Evolutionary conservation across 2,113 vertebrate species (phyloP), one percentile per base, ranked within the genome.

Genomic region (Cyprinodon tularosa): DNA sequence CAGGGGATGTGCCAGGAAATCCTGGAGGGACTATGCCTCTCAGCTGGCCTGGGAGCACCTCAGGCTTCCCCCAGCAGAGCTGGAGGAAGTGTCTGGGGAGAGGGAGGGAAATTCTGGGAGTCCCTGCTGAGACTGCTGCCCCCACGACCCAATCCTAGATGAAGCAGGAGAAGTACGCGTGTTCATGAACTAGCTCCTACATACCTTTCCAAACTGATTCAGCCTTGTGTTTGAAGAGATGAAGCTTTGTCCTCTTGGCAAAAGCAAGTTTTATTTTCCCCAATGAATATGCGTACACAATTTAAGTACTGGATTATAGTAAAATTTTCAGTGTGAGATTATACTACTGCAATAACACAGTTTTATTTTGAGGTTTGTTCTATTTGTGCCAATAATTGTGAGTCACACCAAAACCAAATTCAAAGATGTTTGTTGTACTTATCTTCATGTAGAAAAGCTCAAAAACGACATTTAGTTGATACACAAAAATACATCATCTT

Each of bases 401-500:
- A 12, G 2, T 45, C 44, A 2, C 6, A 57, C 50, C 2, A 9
- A 53, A 57, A 57, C 50, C 50, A 57, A 57, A 57, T 17, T 20
- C 0, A n/a, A n/a, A 57, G 5, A 10, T 1, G 50, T 57, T 57
- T n/a, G 20, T 9, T n/a, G 50, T 20, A 0, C 17, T 57, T 8
- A 20, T 14, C 9, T 14, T 4, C 50, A n/a, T 10, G 7, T n/a
- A 20, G 50, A 57, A 57, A 57, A 57, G 50, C 17, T 64, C 12
- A 72, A 17, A 15, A 37, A 36, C 36, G 4, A 53, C 29, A 53
- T 12, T 15, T 13, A 53, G 9, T 53, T 69, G 3, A 36, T 6
- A 8, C 64, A 66, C 64, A 66, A n/a, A 13, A 45, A 66, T 4
- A 44, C 17, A 37, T 72, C 69, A 39, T 76, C 62, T 37, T 71